phyloP scores from a whole-genome alignment of 2,888 invertebrate genomes.

The Heliothis peltigera region DNA sequence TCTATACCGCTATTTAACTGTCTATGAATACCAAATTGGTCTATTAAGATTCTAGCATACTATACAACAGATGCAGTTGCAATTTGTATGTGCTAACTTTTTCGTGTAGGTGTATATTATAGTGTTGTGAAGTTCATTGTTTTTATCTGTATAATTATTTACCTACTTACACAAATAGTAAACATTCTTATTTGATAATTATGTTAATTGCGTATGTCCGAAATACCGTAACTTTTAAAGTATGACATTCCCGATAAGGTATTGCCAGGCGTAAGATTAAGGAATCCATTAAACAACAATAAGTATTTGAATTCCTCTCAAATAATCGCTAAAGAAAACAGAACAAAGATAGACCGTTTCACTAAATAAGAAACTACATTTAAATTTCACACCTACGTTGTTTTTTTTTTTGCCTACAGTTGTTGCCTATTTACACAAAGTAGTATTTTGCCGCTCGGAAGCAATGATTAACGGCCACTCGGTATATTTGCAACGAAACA shows the following conservation, averaged over 20 bases:
- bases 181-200: conserved; percentile 22
- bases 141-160: conserved; percentile 21
- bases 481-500: conserved; percentile 37
- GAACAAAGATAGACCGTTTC: too few species aligned
- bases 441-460: conserved; percentile 23
- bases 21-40: background rate
- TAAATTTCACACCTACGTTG: conserved; percentile 15
- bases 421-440: conserved; percentile 13
- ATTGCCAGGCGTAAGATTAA: too few species aligned
- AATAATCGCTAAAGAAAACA: too few species aligned
- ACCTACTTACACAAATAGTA: conserved; percentile 18
- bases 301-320: too few species aligned
- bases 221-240: background rate
- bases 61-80: background rate
- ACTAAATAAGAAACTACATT: conserved; percentile 3
- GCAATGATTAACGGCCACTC: conserved; percentile 40
- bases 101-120: background rate
- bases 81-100: background rate
- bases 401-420: conserved; percentile 17
- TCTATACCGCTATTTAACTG: background rate
- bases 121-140: conserved; percentile 26
- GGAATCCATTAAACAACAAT: too few species aligned
- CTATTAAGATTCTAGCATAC: background rate
- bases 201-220: conserved; percentile 18
- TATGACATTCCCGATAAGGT: too few species aligned